phyloP scores from a whole-genome alignment of 2,888 invertebrate genomes.

The Teleogryllus oceanicus region DNA sequence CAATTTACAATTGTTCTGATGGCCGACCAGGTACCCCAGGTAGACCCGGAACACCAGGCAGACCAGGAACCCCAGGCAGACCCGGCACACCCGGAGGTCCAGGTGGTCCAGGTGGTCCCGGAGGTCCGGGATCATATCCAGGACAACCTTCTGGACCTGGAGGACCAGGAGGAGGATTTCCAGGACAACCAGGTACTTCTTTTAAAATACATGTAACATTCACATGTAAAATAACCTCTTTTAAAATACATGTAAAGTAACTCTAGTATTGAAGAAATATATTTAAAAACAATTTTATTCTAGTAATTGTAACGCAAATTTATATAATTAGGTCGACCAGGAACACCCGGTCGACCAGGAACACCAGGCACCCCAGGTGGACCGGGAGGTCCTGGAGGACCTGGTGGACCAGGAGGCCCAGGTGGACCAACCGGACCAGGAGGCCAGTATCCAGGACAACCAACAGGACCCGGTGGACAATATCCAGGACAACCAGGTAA shows the following conservation, averaged over 20 bases:
- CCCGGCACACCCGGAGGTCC: constrained; percentile 42
- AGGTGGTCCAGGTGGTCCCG: constrained; percentile 39
- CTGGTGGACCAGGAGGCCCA: constrained; percentile 33
- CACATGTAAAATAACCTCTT: no score
- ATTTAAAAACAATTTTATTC: no score
- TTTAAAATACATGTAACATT: no score
- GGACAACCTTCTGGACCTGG: constrained; percentile 36
- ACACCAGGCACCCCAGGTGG: constrained; percentile 37
- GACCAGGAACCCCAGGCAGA: constrained; percentile 38
- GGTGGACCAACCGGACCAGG: constrained; percentile 33
- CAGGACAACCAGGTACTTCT: constrained; percentile 34
- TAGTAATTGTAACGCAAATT: no score
- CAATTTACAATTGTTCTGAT: neutral
- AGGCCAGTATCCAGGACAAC: constrained; percentile 36
- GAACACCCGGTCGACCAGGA: constrained; percentile 31
- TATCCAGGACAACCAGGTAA: neutral
- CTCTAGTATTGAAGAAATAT: no score
- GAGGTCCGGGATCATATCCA: constrained; percentile 41
- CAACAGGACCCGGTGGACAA: constrained; percentile 37
- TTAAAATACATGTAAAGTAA: no score
- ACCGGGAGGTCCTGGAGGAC: constrained; percentile 36
- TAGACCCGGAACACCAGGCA: constrained; percentile 29
- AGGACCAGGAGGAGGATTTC: constrained; percentile 38
- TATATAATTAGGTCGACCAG: no score
- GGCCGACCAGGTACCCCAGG: neutral